Base-by-base conservation (phyloP, 2,113 vertebrate genomes). In the Fulmarus glacialis region DNA sequence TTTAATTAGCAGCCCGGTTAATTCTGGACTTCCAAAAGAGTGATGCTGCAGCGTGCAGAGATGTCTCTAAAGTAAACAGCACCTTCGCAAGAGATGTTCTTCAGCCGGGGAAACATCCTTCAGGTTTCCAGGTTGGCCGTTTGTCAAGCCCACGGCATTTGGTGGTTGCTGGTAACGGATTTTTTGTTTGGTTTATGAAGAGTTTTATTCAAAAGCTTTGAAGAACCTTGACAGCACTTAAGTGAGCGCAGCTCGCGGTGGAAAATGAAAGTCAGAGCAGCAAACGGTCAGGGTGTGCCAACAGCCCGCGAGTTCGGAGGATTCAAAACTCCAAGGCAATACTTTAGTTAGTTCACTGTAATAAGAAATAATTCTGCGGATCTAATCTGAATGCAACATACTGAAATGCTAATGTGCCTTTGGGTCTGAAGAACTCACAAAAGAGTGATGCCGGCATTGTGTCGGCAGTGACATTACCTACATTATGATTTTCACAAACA, bases 111-210 rank as follows among this genome's bases (percentile, higher is more conserved):
- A 1, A 85, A 82, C 67, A 62, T 94, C 45, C 68, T 42, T 34
- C 68, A 89, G 53, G 59, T 90, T 43, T 67, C 70, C 71, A 77
- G 36, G 15, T 47, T 96, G 70, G 78, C 47, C 8, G 3, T 87
- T 96, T 6, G 34, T 95, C 80, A 96, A 95, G 67, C 48, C 2
- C 0, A 5, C n/a, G 64, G 56, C 24, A 12, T 96, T 97, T 82
- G 79, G 52, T 92, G 82, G 72, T 63, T 91, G 92, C n/a, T 86
- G 47, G 82, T 90, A 93, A 93, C 89, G 58, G 88, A 80, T 96
- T 93, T 96, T 95, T 82, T 95, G 81, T 98, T 97, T 97, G 67
- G 91, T 97, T 97, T 96, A 93, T 92, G 82, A 96, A 95, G 79
- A 91, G 63, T 93, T 97, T 94, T n/a, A 73, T 94, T 95, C 85